Percentiles rank a stretch among this genome's conserved stretches.
These are phyloP conservation scores for Melanotaenia parkinsoni DNA, from an alignment of 2,797 vertebrate genomes.

Conservation along the genomic window DNA sequence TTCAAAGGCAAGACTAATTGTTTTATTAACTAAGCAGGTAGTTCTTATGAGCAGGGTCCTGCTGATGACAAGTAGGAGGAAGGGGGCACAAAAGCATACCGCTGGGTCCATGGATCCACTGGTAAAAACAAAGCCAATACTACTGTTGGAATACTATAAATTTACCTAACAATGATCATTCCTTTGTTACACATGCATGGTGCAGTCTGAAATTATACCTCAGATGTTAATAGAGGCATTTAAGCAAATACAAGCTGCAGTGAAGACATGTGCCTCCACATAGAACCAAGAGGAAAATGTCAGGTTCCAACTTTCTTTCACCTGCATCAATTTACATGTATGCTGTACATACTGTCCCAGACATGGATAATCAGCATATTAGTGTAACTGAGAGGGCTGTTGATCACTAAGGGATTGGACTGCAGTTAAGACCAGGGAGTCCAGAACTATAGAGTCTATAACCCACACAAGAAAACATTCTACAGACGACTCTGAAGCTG, in stretches of 20 bases:
- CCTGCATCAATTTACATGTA: slow-evolving; percentile 62
- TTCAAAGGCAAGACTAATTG: slow-evolving; percentile 71
- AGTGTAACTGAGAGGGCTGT: slow-evolving; percentile 72
- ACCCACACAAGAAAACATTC: slow-evolving; percentile 58
- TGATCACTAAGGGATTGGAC: slow-evolving; percentile 71
- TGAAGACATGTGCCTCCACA: slow-evolving; percentile 22
- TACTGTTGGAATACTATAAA: slow-evolving; percentile 51
- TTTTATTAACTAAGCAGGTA: slow-evolving; percentile 79
- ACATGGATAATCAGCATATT: slow-evolving; percentile 70
- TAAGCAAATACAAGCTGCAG: slow-evolving; percentile 24
- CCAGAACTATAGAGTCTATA: slow-evolving; percentile 45
- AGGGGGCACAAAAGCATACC: slow-evolving; percentile 59
- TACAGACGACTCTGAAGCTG: slow-evolving; percentile 53
- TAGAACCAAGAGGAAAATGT: slow-evolving; percentile 18
- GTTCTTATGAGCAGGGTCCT: slow-evolving; percentile 63
- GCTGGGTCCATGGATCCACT: slow-evolving; percentile 55
- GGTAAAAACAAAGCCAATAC: slow-evolving; percentile 68
- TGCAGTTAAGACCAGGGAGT: slow-evolving; percentile 50
- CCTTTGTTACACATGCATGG: slow-evolving; percentile 38
- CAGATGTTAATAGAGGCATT: slow-evolving; percentile 27
- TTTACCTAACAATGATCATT: slow-evolving; percentile 42
- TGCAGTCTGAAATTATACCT: slow-evolving; percentile 42
- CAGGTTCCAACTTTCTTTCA: slow-evolving; percentile 18
- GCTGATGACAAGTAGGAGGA: slow-evolving; percentile 70
- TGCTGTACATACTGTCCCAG: slow-evolving; percentile 55